Evolutionary conservation across 2,797 vertebrate genomes (phyloP), one percentile per base, ranked within the genome.

Genomic region (Hippocampus kuda): DNA sequence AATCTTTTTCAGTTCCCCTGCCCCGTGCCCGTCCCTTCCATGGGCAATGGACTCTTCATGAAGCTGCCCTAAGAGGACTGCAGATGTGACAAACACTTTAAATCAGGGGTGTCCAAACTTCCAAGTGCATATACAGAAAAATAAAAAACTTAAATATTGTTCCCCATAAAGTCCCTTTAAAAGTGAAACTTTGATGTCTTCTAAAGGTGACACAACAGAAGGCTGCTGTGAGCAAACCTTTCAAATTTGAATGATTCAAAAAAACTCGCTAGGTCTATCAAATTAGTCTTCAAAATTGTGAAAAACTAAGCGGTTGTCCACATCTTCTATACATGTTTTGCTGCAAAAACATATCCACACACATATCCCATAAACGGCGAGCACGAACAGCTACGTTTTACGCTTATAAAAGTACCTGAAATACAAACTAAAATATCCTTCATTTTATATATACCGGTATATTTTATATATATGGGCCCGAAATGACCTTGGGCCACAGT

Each of bases 1-100:
- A 98, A 94, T 86, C 89, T 93, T 60, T 93, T 93, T 69, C 97
- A 97, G 76, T 99, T 98, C 86, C 96, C 95, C 3, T 99, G 95
- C 78, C 93, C 95, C 0, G 93, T 95, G 87, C 91, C 92, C 1
- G 94, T 92, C 1, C 91, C 94, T 53, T 93, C 94, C 71, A 91
- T 98, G 70, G 96, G 98, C 75, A 93, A 94, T 60, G 93, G 95
- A 66, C 89, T 99, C 79, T 93, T 97, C 79, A 93, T 91, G 91
- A 92, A 92, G 81, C 79, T 92, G 74, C 91, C 91, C 74, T 92
- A 77, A 81, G 42, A 16, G 46, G 65, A 51, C n/a, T 65, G 12
- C 27, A 4, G 3, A 10, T 24, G 9, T 54, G 51, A 54, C 22
- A 54, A 22, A 54, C 48, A 59, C 30, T 60, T 30, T 20, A 60